Conservation (phyloP, 2,113 vertebrate species). For the Xenopus laevis region DNA sequence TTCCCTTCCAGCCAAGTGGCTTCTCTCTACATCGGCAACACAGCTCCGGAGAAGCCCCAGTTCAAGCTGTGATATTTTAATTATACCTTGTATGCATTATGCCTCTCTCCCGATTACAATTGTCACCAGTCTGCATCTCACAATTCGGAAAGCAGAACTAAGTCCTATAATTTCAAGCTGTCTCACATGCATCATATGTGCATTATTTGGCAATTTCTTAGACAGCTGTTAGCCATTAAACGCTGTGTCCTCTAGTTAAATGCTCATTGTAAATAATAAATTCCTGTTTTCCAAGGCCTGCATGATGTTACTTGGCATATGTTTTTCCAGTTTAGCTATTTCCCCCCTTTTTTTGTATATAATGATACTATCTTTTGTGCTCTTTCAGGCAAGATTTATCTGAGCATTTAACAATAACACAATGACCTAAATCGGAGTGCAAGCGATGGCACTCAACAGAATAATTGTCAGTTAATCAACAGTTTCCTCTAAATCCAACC, state of each 20-base stretch:
- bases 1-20: neutral
- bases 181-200: conserved; percentile 44
- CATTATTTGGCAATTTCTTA: conserved; percentile 46
- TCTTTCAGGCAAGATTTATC: neutral
- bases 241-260: conserved; percentile 46
- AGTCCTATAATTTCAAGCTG: conserved; percentile 46
- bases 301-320: conserved; percentile 42
- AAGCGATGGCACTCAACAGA: neutral
- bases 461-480: neutral
- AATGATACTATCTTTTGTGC: conserved; percentile 20
- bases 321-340: conserved; percentile 41
- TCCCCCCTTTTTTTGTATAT: conserved; percentile 19
- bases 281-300: conserved; percentile 40
- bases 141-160: conserved; percentile 34
- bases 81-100: conserved; percentile 34
- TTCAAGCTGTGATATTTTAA: conserved; percentile 40
- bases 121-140: conserved; percentile 33
- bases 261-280: conserved; percentile 47
- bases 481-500: no score
- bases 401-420: neutral
- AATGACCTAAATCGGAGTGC: neutral
- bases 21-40: neutral
- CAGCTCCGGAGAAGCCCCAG: conserved; percentile 10
- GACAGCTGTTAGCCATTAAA: conserved; percentile 47
- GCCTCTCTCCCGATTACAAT: conserved; percentile 22